Evolutionary conservation across 2,113 vertebrate species (phyloP).

Genomic region (Rhea pennata): DNA sequence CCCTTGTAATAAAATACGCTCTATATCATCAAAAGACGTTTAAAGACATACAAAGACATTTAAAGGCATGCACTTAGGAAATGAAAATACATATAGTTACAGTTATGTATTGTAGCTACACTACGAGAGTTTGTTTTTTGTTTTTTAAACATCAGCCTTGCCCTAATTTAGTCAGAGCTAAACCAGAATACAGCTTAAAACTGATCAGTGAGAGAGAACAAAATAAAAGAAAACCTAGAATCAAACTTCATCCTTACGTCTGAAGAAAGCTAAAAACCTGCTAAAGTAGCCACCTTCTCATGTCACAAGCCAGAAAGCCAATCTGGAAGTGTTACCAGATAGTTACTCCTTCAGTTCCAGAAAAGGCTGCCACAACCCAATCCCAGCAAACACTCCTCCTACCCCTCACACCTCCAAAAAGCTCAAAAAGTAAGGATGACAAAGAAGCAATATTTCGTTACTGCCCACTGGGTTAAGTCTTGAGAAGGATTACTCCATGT

Average conservation of each 20-base stretch:
- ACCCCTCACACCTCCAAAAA: not conserved
- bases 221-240: not conserved
- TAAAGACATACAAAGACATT: not conserved
- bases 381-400: not conserved
- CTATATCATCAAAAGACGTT: not conserved
- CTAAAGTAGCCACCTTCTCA: not conserved
- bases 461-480: not conserved
- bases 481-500: not conserved
- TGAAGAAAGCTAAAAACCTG: not conserved
- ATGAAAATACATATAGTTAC: not conserved
- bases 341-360: not conserved
- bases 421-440: not conserved
- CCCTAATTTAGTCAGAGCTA: not conserved
- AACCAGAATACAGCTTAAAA: not conserved
- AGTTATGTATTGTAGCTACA: not conserved
- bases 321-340: not conserved
- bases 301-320: not conserved
- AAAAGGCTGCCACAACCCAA: not conserved
- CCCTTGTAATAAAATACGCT: not conserved
- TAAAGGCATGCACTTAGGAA: not conserved
- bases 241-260: not conserved
- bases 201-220: not conserved
- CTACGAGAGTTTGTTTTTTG: not conserved
- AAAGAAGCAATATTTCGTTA: not conserved
- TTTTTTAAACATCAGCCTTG: not conserved